phyloP scores from a whole-genome alignment of 2,113 vertebrate genomes.

The Sinocyclocheilus anshuiensis region DNA sequence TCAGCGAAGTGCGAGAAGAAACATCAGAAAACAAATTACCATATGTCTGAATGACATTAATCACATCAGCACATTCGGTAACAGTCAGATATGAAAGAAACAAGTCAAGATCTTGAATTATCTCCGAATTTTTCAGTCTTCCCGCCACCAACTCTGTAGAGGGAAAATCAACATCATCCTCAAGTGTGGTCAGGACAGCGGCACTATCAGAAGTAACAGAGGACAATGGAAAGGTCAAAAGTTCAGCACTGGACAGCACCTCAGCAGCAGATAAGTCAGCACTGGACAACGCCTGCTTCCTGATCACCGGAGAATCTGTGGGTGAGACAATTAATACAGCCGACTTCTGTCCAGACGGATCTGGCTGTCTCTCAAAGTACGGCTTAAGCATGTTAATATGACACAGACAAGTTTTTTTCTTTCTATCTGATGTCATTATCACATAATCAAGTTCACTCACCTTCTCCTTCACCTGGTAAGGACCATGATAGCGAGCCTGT shows the following conservation, averaged over 20 bases:
- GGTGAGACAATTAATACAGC: background rate
- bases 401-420: background rate
- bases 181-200: background rate
- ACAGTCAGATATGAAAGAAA: background rate
- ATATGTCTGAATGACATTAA: too few relatives aligned
- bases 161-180: background rate
- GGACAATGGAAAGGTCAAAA: too few relatives aligned
- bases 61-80: background rate
- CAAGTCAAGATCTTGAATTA: background rate
- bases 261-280: background rate
- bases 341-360: background rate
- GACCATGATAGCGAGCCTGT: background rate
- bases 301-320: background rate
- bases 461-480: slow-evolving; percentile 6
- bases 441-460: slow-evolving; percentile 12
- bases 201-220: background rate
- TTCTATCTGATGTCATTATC: background rate
- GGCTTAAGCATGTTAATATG: slow-evolving; percentile 37
- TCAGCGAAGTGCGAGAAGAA: background rate
- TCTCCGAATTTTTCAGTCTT: background rate
- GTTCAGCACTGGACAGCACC: background rate
- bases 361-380: background rate
- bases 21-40: background rate
- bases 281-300: background rate
- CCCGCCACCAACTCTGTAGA: background rate